A percentile compares a stretch with the other conserved stretches of the same genome.
phyloP scores from a whole-genome alignment of 2,797 vertebrate genomes.

The Microchirus variegatus region DNA sequence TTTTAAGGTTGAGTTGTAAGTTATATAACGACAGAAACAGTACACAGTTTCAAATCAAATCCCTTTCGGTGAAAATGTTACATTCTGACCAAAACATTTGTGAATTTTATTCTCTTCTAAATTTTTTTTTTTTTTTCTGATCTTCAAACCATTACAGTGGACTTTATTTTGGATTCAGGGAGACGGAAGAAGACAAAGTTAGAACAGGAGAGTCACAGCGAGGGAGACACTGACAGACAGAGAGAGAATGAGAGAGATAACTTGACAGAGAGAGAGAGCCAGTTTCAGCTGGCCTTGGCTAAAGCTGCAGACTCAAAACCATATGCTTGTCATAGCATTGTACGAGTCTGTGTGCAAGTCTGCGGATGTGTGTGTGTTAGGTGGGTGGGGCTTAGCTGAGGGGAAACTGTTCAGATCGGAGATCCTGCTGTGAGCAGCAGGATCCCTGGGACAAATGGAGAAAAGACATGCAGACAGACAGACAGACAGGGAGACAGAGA shows the following conservation, averaged over 20 bases:
- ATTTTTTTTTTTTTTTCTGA: constrained; percentile 9
- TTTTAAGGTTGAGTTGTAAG: constrained; percentile 21
- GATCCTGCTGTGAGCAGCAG: constrained; percentile 69
- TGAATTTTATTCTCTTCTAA: constrained; percentile 1
- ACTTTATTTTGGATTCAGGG: constrained; percentile 51
- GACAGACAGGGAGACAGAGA: constrained; percentile 10
- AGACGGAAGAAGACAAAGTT: constrained; percentile 25
- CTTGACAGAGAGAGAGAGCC: constrained; percentile 21
- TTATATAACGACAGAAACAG: constrained; percentile 17
- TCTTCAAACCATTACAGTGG: constrained; percentile 24
- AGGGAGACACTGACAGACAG: constrained; percentile 20
- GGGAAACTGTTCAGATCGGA: constrained; percentile 64
- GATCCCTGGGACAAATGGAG: constrained; percentile 77
- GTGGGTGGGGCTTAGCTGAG: constrained; percentile 79
- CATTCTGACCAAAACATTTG: background rate
- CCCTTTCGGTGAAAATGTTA: background rate
- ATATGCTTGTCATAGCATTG: constrained; percentile 71
- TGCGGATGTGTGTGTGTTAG: constrained; percentile 49
- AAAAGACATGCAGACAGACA: constrained; percentile 25
- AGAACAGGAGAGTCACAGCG: constrained; percentile 13
- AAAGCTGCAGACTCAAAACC: constrained; percentile 70
- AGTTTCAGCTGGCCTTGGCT: constrained; percentile 69
- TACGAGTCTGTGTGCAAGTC: constrained; percentile 48
- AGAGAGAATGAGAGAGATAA: constrained; percentile 31
- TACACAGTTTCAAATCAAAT: constrained; percentile 3